phyloP scores from a whole-genome alignment of 2,113 vertebrate genomes.

The Panthera leo region DNA sequence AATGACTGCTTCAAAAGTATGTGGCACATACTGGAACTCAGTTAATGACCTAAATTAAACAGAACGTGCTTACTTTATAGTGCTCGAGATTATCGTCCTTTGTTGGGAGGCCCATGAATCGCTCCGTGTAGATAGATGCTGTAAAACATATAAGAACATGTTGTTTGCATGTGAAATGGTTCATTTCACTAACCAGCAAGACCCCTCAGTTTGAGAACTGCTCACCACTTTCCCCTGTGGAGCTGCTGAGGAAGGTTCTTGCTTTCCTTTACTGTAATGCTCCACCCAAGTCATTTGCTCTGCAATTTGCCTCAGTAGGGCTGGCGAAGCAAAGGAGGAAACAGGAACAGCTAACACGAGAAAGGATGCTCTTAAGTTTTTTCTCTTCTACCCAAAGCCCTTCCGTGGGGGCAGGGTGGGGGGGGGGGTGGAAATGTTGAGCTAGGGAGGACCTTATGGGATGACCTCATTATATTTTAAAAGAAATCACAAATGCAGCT shows the following conservation, averaged over 20 bases:
- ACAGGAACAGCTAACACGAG: not conserved
- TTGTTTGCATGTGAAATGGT: constrained; percentile 27
- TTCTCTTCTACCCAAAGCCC: not conserved
- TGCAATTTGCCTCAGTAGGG: not conserved
- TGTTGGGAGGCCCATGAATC: constrained; percentile 95
- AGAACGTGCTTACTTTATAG: constrained; percentile 90
- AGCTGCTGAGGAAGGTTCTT: not conserved
- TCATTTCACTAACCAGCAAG: constrained; percentile 41
- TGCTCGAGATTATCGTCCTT: constrained; percentile 90
- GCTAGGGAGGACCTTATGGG: not conserved
- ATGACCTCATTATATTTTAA: not conserved
- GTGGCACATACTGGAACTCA: constrained; percentile 23
- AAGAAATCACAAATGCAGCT: constrained; percentile 8
- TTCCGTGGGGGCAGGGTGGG: not conserved
- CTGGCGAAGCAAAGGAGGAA: not conserved
- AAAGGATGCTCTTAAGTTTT: not conserved
- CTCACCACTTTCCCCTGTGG: not conserved
- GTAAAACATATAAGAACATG: constrained; percentile 63
- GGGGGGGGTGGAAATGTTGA: not conserved
- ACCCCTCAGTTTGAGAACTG: not conserved
- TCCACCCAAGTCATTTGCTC: not conserved
- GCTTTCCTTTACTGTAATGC: not conserved
- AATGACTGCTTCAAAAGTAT: constrained; percentile 43
- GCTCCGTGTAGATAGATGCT: constrained; percentile 92
- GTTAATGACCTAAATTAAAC: constrained; percentile 44